Percentiles rank a stretch among this genome's conserved stretches.
These are phyloP conservation scores for Torymus aiolomorphi DNA, from an alignment of 2,888 invertebrate species.

Conservation along the genomic window DNA sequence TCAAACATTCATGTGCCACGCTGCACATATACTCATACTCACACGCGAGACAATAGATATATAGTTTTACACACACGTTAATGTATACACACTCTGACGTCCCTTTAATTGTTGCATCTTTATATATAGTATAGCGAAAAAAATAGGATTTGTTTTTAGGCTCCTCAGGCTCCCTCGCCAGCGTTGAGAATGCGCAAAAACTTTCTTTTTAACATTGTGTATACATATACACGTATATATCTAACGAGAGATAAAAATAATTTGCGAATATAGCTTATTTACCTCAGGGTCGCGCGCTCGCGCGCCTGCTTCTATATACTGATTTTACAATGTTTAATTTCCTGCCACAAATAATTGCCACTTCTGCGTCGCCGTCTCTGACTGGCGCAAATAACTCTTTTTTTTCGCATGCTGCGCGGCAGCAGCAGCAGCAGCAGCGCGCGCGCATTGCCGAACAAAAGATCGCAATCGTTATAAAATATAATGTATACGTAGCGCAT, in stretches of 20 bases:
- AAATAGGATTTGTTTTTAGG: slow-evolving; percentile 36
- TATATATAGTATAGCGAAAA: slow-evolving; percentile 52
- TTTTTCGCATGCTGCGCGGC: slow-evolving; percentile 3
- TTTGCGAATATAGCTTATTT: slow-evolving; percentile 34
- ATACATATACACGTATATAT: slow-evolving; percentile 6
- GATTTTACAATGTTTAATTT: slow-evolving; percentile 56
- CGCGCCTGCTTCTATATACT: not conserved
- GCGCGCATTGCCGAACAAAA: slow-evolving; percentile 41
- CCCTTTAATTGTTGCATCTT: slow-evolving; percentile 45
- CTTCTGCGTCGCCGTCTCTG: not conserved
- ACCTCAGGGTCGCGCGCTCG: slow-evolving; percentile 26
- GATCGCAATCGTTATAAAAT: not conserved
- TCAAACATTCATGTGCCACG: slow-evolving; percentile 28
- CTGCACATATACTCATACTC: no score
- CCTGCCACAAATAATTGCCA: slow-evolving; percentile 50
- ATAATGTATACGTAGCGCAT: no score
- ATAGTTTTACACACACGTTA: no score
- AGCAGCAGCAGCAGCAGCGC: no score
- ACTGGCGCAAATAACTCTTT: slow-evolving; percentile 34
- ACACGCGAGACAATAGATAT: no score
- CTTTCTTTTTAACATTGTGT: slow-evolving; percentile 34
- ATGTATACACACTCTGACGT: slow-evolving; percentile 13
- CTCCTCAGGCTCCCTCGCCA: slow-evolving; percentile 9
- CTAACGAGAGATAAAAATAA: slow-evolving; percentile 48
- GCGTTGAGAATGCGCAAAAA: slow-evolving; percentile 33